Percentiles rank a stretch among this genome's conserved stretches.
These are phyloP conservation scores for Polypedilum vanderplanki DNA, from an alignment of 1,140 invertebrate species.

Conservation along the genomic window DNA sequence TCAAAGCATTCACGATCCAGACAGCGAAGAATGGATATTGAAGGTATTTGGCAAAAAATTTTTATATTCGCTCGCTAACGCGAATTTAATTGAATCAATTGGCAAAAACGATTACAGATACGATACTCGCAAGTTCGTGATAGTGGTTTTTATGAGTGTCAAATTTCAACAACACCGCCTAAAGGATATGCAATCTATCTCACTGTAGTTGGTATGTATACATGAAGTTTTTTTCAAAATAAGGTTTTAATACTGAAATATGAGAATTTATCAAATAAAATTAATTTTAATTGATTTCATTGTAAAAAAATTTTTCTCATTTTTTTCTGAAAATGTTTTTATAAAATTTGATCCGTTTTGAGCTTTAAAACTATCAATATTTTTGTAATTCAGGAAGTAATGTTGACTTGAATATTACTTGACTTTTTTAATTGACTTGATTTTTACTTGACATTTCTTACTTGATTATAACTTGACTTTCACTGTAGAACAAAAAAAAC, in stretches of 20 bases:
- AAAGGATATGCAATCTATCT: conserved; percentile 63
- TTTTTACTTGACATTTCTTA: too few relatives aligned
- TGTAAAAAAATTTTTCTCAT: too few relatives aligned
- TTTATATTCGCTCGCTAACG: background rate
- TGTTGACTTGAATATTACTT: too few relatives aligned
- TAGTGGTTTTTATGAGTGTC: conserved; percentile 70
- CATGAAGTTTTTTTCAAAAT: conserved; percentile 31
- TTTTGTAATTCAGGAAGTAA: too few relatives aligned
- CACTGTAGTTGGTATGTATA: conserved; percentile 60
- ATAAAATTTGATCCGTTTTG: too few relatives aligned
- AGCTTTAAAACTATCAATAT: too few relatives aligned
- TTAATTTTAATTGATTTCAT: too few relatives aligned
- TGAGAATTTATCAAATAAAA: background rate
- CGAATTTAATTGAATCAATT: background rate
- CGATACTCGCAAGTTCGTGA: conserved; percentile 59
- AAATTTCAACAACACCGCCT: conserved; percentile 71
- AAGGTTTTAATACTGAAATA: background rate
- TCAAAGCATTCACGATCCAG: conserved; percentile 66
- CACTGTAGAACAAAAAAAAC: too few relatives aligned
- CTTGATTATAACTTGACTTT: too few relatives aligned
- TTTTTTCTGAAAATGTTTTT: too few relatives aligned
- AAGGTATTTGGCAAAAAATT: conserved; percentile 44
- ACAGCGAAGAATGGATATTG: conserved; percentile 74
- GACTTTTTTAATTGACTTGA: too few relatives aligned
- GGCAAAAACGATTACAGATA: conserved; percentile 46